These are phyloP conservation scores for Anagrus nilaparvatae DNA, from an alignment of 1,140 invertebrate species.

Conservation along the genomic window DNA sequence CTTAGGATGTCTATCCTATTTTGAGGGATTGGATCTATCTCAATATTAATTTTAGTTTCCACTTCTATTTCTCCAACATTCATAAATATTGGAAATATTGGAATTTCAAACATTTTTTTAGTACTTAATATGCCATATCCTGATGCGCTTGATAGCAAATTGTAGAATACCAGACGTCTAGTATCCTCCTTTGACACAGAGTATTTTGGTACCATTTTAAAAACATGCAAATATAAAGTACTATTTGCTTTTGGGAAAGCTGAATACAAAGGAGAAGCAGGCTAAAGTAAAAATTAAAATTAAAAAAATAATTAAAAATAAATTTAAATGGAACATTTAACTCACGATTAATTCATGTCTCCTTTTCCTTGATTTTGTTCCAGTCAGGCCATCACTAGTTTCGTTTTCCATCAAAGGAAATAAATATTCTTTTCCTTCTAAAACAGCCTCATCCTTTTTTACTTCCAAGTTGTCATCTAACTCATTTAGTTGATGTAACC, in stretches of 20 bases:
- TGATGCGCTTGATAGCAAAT: slow-evolving; percentile 24
- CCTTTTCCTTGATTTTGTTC: slow-evolving; percentile 61
- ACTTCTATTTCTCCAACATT: slow-evolving; percentile 70
- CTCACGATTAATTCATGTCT: slow-evolving; percentile 41
- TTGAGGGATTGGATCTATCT: slow-evolving; percentile 40
- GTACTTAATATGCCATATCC: slow-evolving; percentile 51
- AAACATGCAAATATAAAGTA: slow-evolving; percentile 46
- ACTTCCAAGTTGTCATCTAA: slow-evolving; percentile 70
- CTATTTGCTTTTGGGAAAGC: slow-evolving; percentile 33
- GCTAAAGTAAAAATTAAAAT: slow-evolving; percentile 26
- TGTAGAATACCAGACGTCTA: slow-evolving; percentile 27
- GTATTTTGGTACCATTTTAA: slow-evolving; percentile 48
- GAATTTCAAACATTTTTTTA: slow-evolving; percentile 48
- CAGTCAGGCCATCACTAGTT: slow-evolving; percentile 34
- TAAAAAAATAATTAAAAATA: slow-evolving; percentile 27
- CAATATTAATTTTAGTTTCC: slow-evolving; percentile 44
- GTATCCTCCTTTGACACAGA: slow-evolving; percentile 23
- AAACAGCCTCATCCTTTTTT: slow-evolving; percentile 37
- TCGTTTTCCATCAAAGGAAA: slow-evolving; percentile 46
- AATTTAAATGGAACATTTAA: not conserved
- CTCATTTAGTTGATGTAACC: slow-evolving; percentile 63
- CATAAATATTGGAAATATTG: slow-evolving; percentile 78
- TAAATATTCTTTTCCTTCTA: slow-evolving; percentile 31
- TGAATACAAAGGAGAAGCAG: slow-evolving; percentile 35
- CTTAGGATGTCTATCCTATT: slow-evolving; percentile 48